phyloP scores from a whole-genome alignment of 2,113 vertebrate genomes.

The Cairina moschata region DNA sequence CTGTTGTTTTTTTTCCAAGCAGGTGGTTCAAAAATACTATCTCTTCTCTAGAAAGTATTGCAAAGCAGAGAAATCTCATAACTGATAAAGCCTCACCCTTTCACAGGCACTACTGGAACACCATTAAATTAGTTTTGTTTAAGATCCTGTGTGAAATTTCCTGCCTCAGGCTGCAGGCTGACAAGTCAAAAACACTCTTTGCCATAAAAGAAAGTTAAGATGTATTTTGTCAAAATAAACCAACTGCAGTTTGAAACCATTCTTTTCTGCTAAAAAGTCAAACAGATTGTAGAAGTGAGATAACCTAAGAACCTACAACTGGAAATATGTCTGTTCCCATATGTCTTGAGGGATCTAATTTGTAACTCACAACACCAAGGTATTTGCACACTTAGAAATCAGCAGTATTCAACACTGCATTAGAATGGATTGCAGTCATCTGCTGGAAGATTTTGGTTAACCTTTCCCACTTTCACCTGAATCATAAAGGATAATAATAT shows the following conservation, averaged over 20 bases:
- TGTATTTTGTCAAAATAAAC: constrained; percentile 1
- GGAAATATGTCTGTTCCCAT: not conserved
- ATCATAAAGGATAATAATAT: not conserved
- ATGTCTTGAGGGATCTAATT: not conserved
- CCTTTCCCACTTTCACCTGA: not conserved
- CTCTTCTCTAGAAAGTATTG: not conserved
- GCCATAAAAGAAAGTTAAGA: not conserved
- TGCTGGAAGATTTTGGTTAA: not conserved
- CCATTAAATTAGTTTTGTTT: not conserved
- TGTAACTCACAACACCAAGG: not conserved
- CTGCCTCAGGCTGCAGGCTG: not conserved
- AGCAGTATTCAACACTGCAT: not conserved
- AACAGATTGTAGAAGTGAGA: not conserved
- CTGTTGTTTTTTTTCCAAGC: not conserved
- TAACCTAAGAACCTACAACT: not conserved
- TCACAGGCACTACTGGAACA: not conserved
- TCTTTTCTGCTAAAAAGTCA: not conserved
- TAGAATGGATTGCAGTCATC: not conserved
- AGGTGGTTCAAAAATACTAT: not conserved
- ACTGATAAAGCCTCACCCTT: not conserved
- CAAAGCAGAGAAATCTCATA: not conserved
- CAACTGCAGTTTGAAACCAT: not conserved
- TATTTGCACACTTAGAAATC: not conserved
- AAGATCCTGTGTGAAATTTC: not conserved
- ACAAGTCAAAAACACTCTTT: not conserved